Evolutionary conservation across 2,797 vertebrate genomes (phyloP), one percentile per base, ranked within the genome.

Genomic region (Artibeus lituratus): DNA sequence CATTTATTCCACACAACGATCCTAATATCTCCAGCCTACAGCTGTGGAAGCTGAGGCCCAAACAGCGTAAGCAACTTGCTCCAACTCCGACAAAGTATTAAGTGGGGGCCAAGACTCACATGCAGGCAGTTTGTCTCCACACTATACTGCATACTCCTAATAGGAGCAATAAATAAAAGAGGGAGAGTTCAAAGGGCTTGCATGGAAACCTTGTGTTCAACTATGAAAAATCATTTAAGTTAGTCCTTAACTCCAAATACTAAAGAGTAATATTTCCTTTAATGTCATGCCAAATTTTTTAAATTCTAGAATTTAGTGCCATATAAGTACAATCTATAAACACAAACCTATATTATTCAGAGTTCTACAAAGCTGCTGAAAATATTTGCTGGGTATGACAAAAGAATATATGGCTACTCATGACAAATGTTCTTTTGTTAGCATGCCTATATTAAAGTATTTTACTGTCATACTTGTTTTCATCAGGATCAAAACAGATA

Each of bases 311-410:
- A 82, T 59, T 94, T 92, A 90, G 53, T 49, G 88, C 57, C 42
- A 83, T 29, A 57, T 51, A 67, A 91, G 24, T 26, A 94, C 37
- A 92, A 94, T 29, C 59, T 70, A 51, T 83, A 96, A 95, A 95
- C n/a, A 96, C 2, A 32, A 91, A 91, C 57, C 87, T 10, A 7
- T 86, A 78, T 81, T 80, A 92, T 37, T 92, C 72, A 95, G 39
- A 90, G 65, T 82, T 90, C 73, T 51, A 47, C 44, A 93, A 95
- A 81, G 77, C 51, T 95, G n/a, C 57, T 88, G 37, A 94, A 94
- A 85, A 77, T 81, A 93, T 81, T 3, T 90, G 51, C 29, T 35
- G 88, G 42, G 47, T 42, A 69, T 44, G 80, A 95, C 35, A 80
- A 94, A 62, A 92, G 69, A 59, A 51, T 84, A 67, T 44, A 51